These are phyloP conservation scores for Cyphomyrus discorhynchus DNA, from an alignment of 2,113 vertebrate species.

Conservation along the genomic window DNA sequence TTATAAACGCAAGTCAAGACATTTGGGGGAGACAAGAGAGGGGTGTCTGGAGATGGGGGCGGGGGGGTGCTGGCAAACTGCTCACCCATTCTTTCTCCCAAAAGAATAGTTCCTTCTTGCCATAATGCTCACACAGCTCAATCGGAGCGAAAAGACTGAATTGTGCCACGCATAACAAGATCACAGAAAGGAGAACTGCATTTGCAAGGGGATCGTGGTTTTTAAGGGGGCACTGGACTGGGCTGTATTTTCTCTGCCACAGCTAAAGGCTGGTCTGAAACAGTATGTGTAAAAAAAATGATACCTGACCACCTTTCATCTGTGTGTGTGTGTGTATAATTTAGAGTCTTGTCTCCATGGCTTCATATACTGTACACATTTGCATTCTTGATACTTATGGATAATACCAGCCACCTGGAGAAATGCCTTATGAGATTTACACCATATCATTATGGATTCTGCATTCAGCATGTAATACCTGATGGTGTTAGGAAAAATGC, in stretches of 20 bases:
- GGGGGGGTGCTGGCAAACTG: not conserved
- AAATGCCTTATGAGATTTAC: not conserved
- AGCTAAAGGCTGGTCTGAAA: not conserved
- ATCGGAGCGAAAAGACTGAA: slow-evolving; percentile 6
- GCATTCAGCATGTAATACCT: not conserved
- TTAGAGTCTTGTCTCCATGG: not conserved
- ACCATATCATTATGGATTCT: not conserved
- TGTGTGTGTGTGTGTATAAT: not conserved
- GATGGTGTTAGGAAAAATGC: not conserved
- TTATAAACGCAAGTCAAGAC: slow-evolving; percentile 17
- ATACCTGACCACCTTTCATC: not conserved
- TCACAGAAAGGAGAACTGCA: not conserved
- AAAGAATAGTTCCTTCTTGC: slow-evolving; percentile 8
- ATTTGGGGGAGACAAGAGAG: not conserved
- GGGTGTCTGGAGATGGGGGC: not conserved
- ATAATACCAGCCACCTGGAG: not conserved
- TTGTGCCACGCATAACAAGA: slow-evolving; percentile 4
- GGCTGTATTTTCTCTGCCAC: not conserved
- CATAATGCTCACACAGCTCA: slow-evolving; percentile 3
- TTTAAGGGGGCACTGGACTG: not conserved
- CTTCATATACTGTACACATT: not conserved
- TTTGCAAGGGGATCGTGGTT: not conserved
- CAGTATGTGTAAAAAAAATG: not conserved
- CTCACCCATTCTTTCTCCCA: slow-evolving; percentile 5
- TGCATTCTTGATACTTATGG: not conserved